Percentiles rank a stretch among this genome's conserved stretches.
These are phyloP conservation scores for Erebia epiphron DNA, from an alignment of 2,888 invertebrate species.

Conservation along the genomic window DNA sequence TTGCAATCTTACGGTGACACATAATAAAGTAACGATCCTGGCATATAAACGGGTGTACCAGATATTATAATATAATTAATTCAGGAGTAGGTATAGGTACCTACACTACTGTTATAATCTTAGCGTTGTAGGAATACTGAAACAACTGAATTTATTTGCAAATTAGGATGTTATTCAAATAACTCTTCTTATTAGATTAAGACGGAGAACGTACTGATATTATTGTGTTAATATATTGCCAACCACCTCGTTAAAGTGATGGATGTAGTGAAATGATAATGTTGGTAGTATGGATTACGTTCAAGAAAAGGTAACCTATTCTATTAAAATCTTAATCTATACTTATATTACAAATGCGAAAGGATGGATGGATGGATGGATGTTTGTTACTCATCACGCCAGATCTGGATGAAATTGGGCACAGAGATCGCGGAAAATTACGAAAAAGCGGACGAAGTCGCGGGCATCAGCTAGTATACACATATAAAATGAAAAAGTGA, in stretches of 20 bases:
- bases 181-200: conserved; percentile 4
- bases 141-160: conserved; percentile 5
- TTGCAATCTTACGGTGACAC: too few relatives aligned
- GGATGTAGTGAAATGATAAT: not conserved
- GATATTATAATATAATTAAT: not conserved
- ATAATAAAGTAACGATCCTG: not conserved
- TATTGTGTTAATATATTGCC: not conserved
- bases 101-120: not conserved
- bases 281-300: not conserved
- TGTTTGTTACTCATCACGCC: too few relatives aligned
- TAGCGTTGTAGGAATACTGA: conserved; percentile 16
- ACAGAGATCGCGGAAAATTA: too few relatives aligned
- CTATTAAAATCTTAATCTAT: too few relatives aligned
- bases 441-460: too few relatives aligned
- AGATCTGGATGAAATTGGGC: too few relatives aligned
- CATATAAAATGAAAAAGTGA: too few relatives aligned
- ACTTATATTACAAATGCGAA: too few relatives aligned
- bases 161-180: conserved; percentile 16
- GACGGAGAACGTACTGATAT: not conserved
- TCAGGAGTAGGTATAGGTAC: not conserved
- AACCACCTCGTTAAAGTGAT: not conserved
- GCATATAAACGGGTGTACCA: not conserved
- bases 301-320: too few relatives aligned
- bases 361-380: too few relatives aligned
- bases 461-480: too few relatives aligned